These are phyloP conservation scores for Anas capensis DNA, from an alignment of 2,797 vertebrate genomes.

Conservation along the genomic window DNA sequence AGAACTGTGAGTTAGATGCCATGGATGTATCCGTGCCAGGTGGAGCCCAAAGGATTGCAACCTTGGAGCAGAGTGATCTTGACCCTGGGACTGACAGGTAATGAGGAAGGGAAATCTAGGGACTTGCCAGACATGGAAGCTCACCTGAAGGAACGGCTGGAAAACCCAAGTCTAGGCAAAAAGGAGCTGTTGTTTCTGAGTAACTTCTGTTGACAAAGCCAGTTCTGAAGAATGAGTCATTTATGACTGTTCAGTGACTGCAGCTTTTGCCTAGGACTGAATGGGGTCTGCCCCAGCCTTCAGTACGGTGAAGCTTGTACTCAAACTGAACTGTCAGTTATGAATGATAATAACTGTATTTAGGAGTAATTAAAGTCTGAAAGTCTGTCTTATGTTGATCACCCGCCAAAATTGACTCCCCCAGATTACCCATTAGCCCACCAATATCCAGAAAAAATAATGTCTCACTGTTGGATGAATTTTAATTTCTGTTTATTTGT, in stretches of 20 bases:
- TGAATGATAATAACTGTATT: neutral
- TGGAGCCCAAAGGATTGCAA: neutral
- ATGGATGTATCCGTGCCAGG: neutral
- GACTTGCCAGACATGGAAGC: neutral
- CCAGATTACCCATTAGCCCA: neutral
- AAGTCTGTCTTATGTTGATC: neutral
- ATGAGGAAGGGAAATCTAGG: neutral
- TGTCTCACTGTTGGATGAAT: neutral
- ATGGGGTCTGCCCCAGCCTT: neutral
- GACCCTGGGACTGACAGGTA: neutral
- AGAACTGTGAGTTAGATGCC: neutral
- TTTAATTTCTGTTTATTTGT: constrained; percentile 6
- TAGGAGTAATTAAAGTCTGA: neutral
- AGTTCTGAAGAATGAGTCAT: neutral
- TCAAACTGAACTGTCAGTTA: neutral
- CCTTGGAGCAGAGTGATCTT: neutral
- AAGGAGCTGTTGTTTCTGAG: neutral
- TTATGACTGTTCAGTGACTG: neutral
- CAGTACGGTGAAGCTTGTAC: neutral
- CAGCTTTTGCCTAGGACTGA: neutral
- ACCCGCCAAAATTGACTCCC: neutral
- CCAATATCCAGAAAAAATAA: neutral
- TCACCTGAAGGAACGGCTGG: neutral
- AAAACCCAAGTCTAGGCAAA: neutral
- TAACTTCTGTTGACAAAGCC: neutral